A percentile compares a stretch with the other conserved stretches of the same genome.
Evolutionary conservation across 2,113 vertebrate species (phyloP).

Genomic region (Aegotheles bennettii): DNA sequence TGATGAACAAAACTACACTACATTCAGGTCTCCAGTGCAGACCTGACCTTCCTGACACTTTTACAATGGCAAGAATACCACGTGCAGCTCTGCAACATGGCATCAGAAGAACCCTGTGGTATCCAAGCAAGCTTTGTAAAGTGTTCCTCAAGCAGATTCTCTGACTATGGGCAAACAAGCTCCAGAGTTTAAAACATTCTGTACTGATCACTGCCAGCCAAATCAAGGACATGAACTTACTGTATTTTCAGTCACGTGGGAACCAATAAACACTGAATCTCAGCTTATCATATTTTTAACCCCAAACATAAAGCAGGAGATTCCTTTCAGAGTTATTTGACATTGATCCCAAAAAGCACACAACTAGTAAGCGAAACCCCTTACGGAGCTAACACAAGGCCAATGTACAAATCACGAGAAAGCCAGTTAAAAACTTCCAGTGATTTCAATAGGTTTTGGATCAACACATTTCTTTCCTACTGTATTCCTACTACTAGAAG

Average conservation of each 20-base stretch:
- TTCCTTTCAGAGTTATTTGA: background rate
- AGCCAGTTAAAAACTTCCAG: background rate
- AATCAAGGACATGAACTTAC: background rate
- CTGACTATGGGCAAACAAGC: background rate
- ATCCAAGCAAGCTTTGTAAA: background rate
- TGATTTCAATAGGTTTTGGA: background rate
- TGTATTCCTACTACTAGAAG: background rate
- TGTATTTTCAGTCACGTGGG: background rate
- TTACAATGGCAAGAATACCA: background rate
- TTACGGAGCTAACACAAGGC: background rate
- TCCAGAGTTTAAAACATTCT: background rate
- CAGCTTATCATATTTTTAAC: background rate
- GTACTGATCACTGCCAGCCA: background rate
- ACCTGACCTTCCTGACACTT: background rate
- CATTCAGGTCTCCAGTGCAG: background rate
- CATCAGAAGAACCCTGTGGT: rapidly evolving
- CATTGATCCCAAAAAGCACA: background rate
- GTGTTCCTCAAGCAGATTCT: background rate
- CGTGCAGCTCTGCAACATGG: rapidly evolving
- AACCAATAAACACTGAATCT: background rate
- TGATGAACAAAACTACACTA: background rate
- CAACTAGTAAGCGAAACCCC: background rate
- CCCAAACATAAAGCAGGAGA: background rate
- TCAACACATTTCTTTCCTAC: background rate
- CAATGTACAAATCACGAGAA: background rate